A percentile compares a stretch with the other conserved stretches of the same genome.
phyloP scores from a whole-genome alignment of 2,797 vertebrate genomes.

The Decapterus maruadsi region DNA sequence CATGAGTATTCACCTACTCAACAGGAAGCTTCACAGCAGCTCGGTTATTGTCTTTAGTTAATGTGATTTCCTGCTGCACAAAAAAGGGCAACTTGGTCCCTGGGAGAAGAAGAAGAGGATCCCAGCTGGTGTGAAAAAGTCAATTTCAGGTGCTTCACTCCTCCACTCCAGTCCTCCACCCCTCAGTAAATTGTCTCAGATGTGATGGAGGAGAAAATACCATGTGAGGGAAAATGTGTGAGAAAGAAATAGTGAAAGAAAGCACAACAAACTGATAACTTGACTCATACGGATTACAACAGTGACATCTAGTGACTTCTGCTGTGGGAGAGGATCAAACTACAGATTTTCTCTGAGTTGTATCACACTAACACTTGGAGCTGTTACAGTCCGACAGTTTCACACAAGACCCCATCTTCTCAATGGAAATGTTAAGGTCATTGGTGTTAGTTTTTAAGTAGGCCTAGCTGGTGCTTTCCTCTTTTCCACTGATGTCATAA shows the following conservation, averaged over 20 bases:
- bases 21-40: not conserved
- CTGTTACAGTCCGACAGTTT: too few species aligned
- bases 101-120: not conserved
- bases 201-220: constrained; percentile 18
- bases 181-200: constrained; percentile 22
- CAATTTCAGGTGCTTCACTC: not conserved
- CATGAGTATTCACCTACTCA: not conserved
- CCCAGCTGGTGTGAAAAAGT: not conserved
- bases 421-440: not conserved
- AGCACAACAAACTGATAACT: too few species aligned
- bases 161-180: too few species aligned
- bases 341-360: too few species aligned
- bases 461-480: not conserved
- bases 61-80: not conserved
- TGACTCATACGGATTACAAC: not conserved
- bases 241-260: too few species aligned
- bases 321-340: too few species aligned
- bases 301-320: constrained; percentile 53
- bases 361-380: too few species aligned
- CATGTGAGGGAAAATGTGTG: too few species aligned
- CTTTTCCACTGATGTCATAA: not conserved
- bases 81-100: not conserved
- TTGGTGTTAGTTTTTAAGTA: not conserved
- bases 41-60: too few species aligned
- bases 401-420: too few species aligned